phyloP scores from a whole-genome alignment of 35 echinoderm and acorn worm genomes.

The Apostichopus japonicus region DNA sequence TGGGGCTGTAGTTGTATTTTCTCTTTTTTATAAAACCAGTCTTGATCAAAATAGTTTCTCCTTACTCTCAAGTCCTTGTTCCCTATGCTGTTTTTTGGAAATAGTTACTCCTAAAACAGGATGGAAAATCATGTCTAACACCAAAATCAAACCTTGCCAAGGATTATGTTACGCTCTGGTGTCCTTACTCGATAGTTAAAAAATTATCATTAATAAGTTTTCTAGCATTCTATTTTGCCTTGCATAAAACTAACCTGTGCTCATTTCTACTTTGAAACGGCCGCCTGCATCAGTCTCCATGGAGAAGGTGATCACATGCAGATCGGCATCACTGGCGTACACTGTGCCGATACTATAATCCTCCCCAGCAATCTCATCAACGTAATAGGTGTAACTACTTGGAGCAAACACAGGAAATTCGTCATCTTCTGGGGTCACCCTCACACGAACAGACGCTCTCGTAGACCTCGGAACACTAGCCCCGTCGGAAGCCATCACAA shows the following conservation, averaged over 20 bases:
- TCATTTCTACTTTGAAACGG: constrained; percentile 61
- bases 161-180: too few species aligned
- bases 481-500: constrained; percentile 42
- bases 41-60: too few species aligned
- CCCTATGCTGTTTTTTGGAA: too few species aligned
- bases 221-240: too few species aligned
- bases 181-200: too few species aligned
- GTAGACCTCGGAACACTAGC: constrained; percentile 25
- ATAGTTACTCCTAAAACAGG: too few species aligned
- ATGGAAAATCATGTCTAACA: too few species aligned
- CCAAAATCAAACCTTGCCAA: too few species aligned
- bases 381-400: constrained; percentile 65
- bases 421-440: constrained; percentile 67
- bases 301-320: constrained; percentile 55
- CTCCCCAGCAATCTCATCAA: constrained; percentile 75
- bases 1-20: too few species aligned
- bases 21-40: too few species aligned
- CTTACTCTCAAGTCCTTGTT: too few species aligned
- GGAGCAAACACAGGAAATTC: constrained; percentile 76
- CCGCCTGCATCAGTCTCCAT: constrained; percentile 55
- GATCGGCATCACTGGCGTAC: constrained; percentile 89
- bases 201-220: too few species aligned
- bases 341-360: constrained; percentile 86
- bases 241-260: constrained; percentile 64
- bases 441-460: constrained; percentile 56